Base-by-base conservation (phyloP, 2,113 vertebrate species). In the Pterocles burchelli region DNA sequence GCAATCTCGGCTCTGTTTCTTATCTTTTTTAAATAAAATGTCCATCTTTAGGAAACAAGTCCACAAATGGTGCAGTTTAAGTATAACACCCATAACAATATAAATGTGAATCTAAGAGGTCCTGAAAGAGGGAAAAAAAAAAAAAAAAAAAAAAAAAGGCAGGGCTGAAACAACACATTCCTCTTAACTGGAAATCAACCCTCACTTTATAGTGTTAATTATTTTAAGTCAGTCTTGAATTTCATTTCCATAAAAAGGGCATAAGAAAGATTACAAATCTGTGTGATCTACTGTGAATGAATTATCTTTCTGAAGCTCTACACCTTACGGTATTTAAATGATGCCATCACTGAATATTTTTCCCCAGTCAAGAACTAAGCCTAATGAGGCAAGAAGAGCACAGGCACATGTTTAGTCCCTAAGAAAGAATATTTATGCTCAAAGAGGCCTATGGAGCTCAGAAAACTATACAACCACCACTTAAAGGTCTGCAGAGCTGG, bases 331-430 rank as follows among this genome's bases (percentile, higher is more conserved):
- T 85, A 83, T 96, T 91, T 90, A 88, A 95, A 90, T 88, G 51
- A 73, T 88, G 51, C 51, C 70, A 58, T 79, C 87, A 58, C 49
- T 94, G 89, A 91, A 80, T 85, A 88, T 88, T 97, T 94, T 96
- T 87, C n/a, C 15, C 51, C 54, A 63, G 55, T 83, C 51, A 90
- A 77, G 38, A 90, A 11, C 66, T 70, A 54, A 73, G 21, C n/a
- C 51, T 82, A 88, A 88, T 17, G 45, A 96, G 38, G 49, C 49
- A 73, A 89, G 70, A 70, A 88, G 84, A 85, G 28, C 25, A 76
- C 18, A 81, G 43, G 33, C 49, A 51, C 45, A 18, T 67, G 19
- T 59, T 73, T 73, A 61, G 45, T 45, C 34, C 45, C 55, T 72
- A 59, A 41, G 45, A 90, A 88, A 55, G 67, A 87, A 52, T 73